Base-by-base conservation (phyloP, 2,888 invertebrate species). In the Tenthredo scrophulariae region DNA sequence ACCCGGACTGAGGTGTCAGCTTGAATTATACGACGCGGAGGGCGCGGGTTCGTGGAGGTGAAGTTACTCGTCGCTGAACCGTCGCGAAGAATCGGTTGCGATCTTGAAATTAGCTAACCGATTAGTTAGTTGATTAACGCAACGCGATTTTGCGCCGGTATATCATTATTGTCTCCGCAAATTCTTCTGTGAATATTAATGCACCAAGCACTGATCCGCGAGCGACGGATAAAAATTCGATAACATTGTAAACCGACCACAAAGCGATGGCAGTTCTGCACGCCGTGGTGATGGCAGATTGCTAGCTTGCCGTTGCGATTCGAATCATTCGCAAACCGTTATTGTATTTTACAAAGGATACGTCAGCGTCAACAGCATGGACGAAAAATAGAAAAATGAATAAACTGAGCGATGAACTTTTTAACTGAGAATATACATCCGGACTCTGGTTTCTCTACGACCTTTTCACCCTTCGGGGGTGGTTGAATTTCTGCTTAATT, bases 1-100 rank as follows among this genome's bases (percentile, higher is more conserved):
- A 83, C 83, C 82, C 85, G 86, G 85, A 88, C 87, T 89, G 88
- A 89, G 91, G 91, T 91, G 91, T 89, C 89, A 87, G 89, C 88
- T 88, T 89, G 89, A 88, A 90, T 90, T 90, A 90, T 89, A 88
- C 87, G 87, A 87, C 88, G 86, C 89, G 87, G 88, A 89, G 88
- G 88, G 83, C 46, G 67, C 37, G 37, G 37, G 67, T 10, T 13
- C 29, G 40, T 37, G 18, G 70, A 67, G 83, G 65, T 46, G 83
- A 65, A 67, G n/a, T 83, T 83, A 5, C 67, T 62, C 37, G 29
- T 33, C 15, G 43, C 29, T 15, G 3, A 83, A 79, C 22, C 58
- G 22, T 29, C 2, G 22, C 62, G 29, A 29, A 50, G 33, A 58
- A 22, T n/a, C 9, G 58, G 18, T 62, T 18, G 40, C 33, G 10